A percentile compares a stretch with the other conserved stretches of the same genome.
These are phyloP conservation scores for Drosophila repleta DNA, from an alignment of 1,140 invertebrate genomes.

Conservation along the genomic window DNA sequence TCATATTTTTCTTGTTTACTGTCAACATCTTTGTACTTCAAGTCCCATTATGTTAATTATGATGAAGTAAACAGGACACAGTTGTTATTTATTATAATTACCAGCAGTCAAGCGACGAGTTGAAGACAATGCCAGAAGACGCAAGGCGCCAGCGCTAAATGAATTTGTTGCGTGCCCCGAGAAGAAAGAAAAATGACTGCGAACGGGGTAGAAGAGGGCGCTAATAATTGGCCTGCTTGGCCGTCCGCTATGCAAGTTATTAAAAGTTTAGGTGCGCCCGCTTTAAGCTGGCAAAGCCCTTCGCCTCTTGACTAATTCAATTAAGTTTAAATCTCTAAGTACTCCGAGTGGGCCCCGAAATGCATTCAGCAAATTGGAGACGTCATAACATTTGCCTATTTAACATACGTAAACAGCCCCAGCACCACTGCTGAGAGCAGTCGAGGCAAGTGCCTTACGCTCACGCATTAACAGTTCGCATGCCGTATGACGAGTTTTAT, in stretches of 20 bases:
- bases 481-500: constrained; percentile 34
- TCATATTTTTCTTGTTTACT: constrained; percentile 82
- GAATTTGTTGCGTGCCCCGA: constrained; percentile 65
- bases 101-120: constrained; percentile 68
- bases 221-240: constrained; percentile 31
- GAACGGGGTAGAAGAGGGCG: constrained; percentile 6
- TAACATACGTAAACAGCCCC: constrained; percentile 17
- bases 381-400: constrained; percentile 33
- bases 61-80: constrained; percentile 82
- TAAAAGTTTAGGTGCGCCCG: not conserved
- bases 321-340: constrained; percentile 31
- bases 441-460: not conserved
- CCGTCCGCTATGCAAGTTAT: constrained; percentile 13
- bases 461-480: constrained; percentile 44
- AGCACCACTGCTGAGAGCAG: not conserved
- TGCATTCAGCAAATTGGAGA: constrained; percentile 2
- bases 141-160: constrained; percentile 57
- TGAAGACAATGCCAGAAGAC: constrained; percentile 41
- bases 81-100: constrained; percentile 83
- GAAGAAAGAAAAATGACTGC: constrained; percentile 1
- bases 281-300: constrained; percentile 14
- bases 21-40: constrained; percentile 82
- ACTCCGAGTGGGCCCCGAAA: not conserved
- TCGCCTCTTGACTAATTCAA: constrained; percentile 53
- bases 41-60: constrained; percentile 82